These are phyloP conservation scores for Thymelicus sylvestris DNA, from an alignment of 2,888 invertebrate genomes.

Conservation along the genomic window DNA sequence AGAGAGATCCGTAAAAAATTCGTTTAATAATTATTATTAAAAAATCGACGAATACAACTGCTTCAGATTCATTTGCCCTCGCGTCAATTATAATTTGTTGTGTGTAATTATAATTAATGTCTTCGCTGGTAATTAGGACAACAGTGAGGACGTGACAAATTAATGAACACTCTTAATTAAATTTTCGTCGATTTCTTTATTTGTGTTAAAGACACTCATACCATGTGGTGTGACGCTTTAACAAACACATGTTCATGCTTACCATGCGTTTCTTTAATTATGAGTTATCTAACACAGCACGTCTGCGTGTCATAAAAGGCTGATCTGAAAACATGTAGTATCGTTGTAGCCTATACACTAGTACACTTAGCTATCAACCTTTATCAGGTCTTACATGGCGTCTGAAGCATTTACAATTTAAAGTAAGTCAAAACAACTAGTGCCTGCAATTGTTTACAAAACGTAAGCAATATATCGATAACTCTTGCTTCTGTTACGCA, in stretches of 20 bases:
- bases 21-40: neutral
- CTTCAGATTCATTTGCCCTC: conserved; percentile 2
- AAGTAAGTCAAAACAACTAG: too few relatives aligned
- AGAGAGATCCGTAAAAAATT: neutral
- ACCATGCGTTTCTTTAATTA: neutral
- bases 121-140: conserved; percentile 3
- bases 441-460: too few relatives aligned
- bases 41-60: neutral
- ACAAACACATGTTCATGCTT: conserved; percentile 1
- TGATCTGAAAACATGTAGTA: neutral
- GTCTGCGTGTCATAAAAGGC: neutral
- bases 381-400: too few relatives aligned
- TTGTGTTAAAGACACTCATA: neutral
- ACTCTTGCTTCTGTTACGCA: too few relatives aligned
- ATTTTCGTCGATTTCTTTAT: neutral
- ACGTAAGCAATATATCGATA: neutral
- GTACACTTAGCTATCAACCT: too few relatives aligned
- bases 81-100: conserved; percentile 8
- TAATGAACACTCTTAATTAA: neutral
- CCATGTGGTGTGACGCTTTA: neutral
- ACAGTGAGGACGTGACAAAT: conserved; percentile 10
- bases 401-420: too few relatives aligned
- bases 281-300: too few relatives aligned
- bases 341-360: too few relatives aligned
- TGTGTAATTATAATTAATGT: conserved; percentile 23